Conservation (phyloP, 2,113 vertebrate species). For the Proteles cristata region DNA sequence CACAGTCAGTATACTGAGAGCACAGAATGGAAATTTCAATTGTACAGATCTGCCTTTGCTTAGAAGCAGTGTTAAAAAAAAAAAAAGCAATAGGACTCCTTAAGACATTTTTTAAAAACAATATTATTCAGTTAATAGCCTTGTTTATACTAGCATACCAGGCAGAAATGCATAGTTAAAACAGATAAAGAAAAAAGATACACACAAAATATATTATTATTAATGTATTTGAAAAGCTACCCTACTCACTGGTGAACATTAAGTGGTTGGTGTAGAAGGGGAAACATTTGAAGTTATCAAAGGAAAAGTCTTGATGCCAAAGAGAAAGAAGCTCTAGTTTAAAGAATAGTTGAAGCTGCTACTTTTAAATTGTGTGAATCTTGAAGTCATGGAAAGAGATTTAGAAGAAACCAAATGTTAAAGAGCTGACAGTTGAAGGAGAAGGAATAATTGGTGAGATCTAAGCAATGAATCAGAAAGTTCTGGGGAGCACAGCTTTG, state of each 20-base stretch:
- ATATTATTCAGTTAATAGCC: conserved; percentile 58
- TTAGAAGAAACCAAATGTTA: conserved; percentile 71
- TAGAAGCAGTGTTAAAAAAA: conserved; percentile 79
- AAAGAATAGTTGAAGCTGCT: conserved; percentile 68
- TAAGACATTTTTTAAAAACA: conserved; percentile 66
- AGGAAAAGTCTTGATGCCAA: conserved; percentile 77
- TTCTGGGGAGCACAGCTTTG: conserved; percentile 58
- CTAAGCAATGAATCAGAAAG: conserved; percentile 63
- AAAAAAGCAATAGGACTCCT: conserved; percentile 79
- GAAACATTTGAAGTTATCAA: conserved; percentile 82
- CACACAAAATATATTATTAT: conserved; percentile 65
- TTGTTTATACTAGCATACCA: conserved; percentile 70
- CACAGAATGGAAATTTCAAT: conserved; percentile 76
- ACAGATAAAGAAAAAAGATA: conserved; percentile 71
- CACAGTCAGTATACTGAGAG: conserved; percentile 74
- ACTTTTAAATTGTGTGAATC: conserved; percentile 81
- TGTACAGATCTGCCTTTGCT: conserved; percentile 70
- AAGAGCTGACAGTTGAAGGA: conserved; percentile 66
- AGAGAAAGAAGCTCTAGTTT: conserved; percentile 73
- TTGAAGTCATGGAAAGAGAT: conserved; percentile 74
- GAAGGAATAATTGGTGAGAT: conserved; percentile 55
- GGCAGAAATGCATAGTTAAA: conserved; percentile 57
- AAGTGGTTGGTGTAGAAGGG: conserved; percentile 64
- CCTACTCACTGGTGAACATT: conserved; percentile 74
- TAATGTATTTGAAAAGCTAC: conserved; percentile 76